These are phyloP conservation scores for Cheilinus undulatus DNA, from an alignment of 2,113 vertebrate species.

Conservation along the genomic window DNA sequence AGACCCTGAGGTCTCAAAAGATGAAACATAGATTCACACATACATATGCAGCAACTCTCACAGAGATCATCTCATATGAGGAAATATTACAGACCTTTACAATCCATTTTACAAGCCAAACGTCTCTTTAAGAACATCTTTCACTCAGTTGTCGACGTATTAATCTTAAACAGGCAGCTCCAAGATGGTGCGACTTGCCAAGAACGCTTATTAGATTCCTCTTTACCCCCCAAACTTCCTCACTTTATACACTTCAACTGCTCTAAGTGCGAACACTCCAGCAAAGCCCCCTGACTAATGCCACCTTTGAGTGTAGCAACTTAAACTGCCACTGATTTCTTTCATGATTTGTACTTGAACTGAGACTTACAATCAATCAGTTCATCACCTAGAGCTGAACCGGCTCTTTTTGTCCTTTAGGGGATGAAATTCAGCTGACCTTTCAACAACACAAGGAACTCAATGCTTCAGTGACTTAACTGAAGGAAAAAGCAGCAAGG, in stretches of 20 bases:
- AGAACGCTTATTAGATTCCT: too few relatives aligned
- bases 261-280: neutral
- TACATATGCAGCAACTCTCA: neutral
- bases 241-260: neutral
- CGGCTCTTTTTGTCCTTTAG: neutral
- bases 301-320: neutral
- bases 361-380: neutral
- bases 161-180: constrained; percentile 2
- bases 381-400: neutral
- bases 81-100: neutral
- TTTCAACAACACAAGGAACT: neutral
- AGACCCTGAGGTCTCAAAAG: constrained; percentile 17
- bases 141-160: neutral
- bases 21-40: constrained; percentile 24
- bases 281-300: too few relatives aligned
- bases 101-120: neutral
- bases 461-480: neutral
- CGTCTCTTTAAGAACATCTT: neutral
- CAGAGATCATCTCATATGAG: neutral
- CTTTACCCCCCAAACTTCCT: neutral
- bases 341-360: neutral
- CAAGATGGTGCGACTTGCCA: neutral
- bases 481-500: neutral
- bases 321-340: neutral
- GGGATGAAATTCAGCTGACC: neutral